These are phyloP conservation scores for Sander lucioperca DNA, from an alignment of 2,113 vertebrate genomes.

Conservation along the genomic window DNA sequence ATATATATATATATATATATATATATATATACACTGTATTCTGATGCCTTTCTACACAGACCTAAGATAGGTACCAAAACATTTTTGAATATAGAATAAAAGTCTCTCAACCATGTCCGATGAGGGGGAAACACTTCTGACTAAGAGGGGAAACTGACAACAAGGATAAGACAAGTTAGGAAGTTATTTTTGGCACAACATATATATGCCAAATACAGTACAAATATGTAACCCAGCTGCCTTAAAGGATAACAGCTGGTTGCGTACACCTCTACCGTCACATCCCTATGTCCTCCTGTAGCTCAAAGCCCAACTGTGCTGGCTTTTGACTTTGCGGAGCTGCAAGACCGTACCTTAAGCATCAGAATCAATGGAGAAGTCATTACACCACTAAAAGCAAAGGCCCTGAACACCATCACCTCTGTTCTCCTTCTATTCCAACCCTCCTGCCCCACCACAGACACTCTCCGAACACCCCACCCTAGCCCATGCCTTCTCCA, in stretches of 20 bases:
- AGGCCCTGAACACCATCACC: slow-evolving; percentile 36
- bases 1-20: too few relatives aligned
- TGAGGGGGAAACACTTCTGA: not conserved
- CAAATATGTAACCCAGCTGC: slow-evolving; percentile 17
- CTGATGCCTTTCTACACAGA: not conserved
- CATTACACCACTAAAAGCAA: slow-evolving; percentile 47
- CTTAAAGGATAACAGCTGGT: slow-evolving; percentile 50
- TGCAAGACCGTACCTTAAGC: slow-evolving; percentile 20
- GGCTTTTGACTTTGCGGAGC: slow-evolving; percentile 23
- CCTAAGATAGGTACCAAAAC: not conserved
- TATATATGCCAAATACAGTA: not conserved
- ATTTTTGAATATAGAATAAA: not conserved
- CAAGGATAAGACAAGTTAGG: not conserved
- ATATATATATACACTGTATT: not conserved
- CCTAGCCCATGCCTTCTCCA: slow-evolving; percentile 40
- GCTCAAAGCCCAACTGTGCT: slow-evolving; percentile 32
- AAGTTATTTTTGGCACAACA: slow-evolving; percentile 18
- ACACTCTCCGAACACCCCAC: slow-evolving; percentile 47
- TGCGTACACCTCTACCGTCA: slow-evolving; percentile 20
- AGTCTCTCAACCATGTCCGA: not conserved
- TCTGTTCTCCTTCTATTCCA: slow-evolving; percentile 22
- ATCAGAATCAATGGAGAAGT: slow-evolving; percentile 36
- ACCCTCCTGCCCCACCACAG: slow-evolving; percentile 27
- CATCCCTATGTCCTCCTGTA: slow-evolving; percentile 4
- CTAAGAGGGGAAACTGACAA: not conserved